Percentiles rank a stretch among this genome's conserved stretches.
These are phyloP conservation scores for Amblyraja radiata DNA, from an alignment of 2,797 vertebrate genomes.

Conservation along the genomic window DNA sequence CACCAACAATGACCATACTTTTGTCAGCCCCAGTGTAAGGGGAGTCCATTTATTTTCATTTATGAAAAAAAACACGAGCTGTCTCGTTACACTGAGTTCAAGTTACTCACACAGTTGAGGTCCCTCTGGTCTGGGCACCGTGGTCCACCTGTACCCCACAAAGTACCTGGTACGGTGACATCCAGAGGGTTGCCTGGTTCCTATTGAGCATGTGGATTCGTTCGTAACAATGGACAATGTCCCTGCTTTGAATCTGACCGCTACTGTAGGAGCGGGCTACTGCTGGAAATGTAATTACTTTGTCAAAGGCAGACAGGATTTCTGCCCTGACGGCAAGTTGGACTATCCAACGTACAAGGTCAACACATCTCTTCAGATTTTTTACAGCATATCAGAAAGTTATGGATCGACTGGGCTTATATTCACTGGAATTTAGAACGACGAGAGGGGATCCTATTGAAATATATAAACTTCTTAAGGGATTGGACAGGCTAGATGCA, in stretches of 20 bases:
- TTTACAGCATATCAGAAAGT: not conserved
- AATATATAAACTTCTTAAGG: no score
- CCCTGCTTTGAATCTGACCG: not conserved
- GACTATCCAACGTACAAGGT: not conserved
- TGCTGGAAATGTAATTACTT: not conserved
- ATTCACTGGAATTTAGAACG: no score
- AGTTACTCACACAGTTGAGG: not conserved
- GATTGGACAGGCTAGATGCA: no score
- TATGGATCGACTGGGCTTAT: not conserved
- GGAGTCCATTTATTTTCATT: not conserved
- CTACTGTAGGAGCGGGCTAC: not conserved
- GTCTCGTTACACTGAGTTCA: not conserved
- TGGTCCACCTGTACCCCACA: not conserved
- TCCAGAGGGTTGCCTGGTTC: not conserved
- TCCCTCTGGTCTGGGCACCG: not conserved
- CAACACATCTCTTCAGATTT: not conserved
- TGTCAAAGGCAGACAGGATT: not conserved
- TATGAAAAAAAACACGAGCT: not conserved
- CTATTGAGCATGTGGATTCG: not conserved
- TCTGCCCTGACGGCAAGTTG: not conserved
- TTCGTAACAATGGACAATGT: not conserved
- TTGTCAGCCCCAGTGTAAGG: not conserved
- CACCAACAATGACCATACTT: not conserved
- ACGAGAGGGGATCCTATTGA: no score
- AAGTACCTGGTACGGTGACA: not conserved